These are phyloP conservation scores for Monomorium pharaonis DNA, from an alignment of 1,140 invertebrate species.

Conservation along the genomic window DNA sequence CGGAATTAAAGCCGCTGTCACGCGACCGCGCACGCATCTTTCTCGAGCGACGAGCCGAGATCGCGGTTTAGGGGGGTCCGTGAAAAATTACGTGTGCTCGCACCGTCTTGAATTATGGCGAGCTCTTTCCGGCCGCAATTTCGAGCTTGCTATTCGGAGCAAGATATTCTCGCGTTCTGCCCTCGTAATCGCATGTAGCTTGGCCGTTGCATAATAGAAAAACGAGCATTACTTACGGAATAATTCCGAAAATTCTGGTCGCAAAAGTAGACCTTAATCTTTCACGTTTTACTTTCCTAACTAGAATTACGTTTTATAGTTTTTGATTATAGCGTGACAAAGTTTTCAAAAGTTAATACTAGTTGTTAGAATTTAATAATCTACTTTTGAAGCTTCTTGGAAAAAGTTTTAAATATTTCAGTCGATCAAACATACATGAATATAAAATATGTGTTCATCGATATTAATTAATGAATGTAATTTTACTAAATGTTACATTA, in stretches of 20 bases:
- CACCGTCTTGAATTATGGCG: constrained; percentile 19
- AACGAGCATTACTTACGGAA: background rate
- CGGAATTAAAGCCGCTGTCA: constrained; percentile 50
- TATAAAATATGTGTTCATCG: background rate
- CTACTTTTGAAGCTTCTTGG: background rate
- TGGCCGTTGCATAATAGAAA: constrained; percentile 24
- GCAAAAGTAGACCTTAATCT: background rate
- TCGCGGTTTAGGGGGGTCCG: background rate
- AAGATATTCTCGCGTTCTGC: constrained; percentile 1
- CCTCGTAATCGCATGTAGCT: constrained; percentile 7
- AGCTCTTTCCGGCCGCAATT: constrained; percentile 31
- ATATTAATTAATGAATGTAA: constrained; percentile 2
- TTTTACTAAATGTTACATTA: background rate
- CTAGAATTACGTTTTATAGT: too few species aligned
- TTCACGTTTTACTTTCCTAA: background rate
- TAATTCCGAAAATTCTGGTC: background rate
- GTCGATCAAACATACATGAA: background rate
- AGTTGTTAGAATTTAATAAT: background rate
- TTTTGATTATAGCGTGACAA: background rate
- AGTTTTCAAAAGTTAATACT: background rate
- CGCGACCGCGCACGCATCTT: constrained; percentile 10
- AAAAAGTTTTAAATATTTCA: background rate
- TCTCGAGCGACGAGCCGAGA: background rate
- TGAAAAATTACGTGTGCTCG: constrained; percentile 39
- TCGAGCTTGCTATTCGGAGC: constrained; percentile 15